A percentile compares a stretch with the other conserved stretches of the same genome.
phyloP scores from a whole-genome alignment of 2,888 invertebrate genomes.

The Ellobium chinense region DNA sequence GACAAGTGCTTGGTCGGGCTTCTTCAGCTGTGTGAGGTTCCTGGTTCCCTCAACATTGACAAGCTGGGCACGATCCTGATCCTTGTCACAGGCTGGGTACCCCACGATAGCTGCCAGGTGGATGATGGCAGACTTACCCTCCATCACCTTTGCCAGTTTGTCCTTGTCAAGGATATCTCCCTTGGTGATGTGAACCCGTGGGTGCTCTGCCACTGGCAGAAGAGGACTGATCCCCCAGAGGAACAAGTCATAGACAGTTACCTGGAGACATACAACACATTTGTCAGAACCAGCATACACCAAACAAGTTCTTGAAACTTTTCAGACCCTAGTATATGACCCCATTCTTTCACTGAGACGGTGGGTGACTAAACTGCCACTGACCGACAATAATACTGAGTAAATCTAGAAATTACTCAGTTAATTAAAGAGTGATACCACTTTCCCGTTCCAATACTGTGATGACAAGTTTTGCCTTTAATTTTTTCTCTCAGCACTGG shows the following conservation, averaged over 20 bases:
- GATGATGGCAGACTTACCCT: conserved; percentile 69
- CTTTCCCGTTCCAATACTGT: no score
- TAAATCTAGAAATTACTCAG: no score
- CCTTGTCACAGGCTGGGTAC: conserved; percentile 77
- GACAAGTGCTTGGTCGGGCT: conserved; percentile 71
- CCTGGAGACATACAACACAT: background rate
- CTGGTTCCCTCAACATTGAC: conserved; percentile 75
- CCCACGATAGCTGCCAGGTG: conserved; percentile 79
- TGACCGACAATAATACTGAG: no score
- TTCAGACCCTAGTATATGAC: no score
- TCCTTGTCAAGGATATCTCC: conserved; percentile 73
- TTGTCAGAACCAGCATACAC: background rate
- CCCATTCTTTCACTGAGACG: no score
- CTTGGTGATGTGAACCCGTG: conserved; percentile 59
- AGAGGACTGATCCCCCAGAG: conserved; percentile 74
- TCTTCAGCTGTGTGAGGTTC: conserved; percentile 65
- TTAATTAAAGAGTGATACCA: no score
- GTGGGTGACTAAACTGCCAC: no score
- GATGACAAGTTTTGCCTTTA: no score
- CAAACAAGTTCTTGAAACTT: no score
- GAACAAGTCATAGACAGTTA: conserved; percentile 77
- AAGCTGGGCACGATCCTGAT: conserved; percentile 69
- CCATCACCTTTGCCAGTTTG: conserved; percentile 62
- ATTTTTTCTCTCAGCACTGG: no score
- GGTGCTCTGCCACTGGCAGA: conserved; percentile 63